Evolutionary conservation across 2,888 invertebrate species (phyloP).

Genomic region (Heliconius charithonia): DNA sequence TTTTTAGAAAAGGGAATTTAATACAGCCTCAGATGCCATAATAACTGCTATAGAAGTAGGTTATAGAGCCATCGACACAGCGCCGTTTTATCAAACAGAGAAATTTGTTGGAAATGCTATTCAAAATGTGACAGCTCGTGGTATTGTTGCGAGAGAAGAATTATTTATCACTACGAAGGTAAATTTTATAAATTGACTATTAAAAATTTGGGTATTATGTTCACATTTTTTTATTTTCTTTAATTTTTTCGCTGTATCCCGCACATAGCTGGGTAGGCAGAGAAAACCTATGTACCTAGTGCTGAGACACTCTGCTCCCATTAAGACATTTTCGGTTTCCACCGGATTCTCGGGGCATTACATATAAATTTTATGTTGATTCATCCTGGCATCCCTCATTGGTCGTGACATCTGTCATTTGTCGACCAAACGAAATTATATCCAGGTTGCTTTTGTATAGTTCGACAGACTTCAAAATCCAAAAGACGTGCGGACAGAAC

Average conservation of each 20-base stretch:
- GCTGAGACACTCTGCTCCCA: too few relatives aligned
- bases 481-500: conserved; percentile 49
- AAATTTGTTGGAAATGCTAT: conserved; percentile 80
- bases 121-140: conserved; percentile 72
- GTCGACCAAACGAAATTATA: too few relatives aligned
- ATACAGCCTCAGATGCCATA: conserved; percentile 44
- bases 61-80: conserved; percentile 69
- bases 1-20: neutral
- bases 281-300: too few relatives aligned
- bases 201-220: too few relatives aligned
- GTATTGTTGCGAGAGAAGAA: conserved; percentile 72
- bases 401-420: too few relatives aligned
- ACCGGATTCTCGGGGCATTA: too few relatives aligned
- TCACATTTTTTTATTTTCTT: too few relatives aligned
- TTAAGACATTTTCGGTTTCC: too few relatives aligned
- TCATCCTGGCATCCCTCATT: too few relatives aligned
- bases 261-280: too few relatives aligned
- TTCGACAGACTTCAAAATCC: neutral
- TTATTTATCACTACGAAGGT: conserved; percentile 71
- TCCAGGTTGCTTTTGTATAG: neutral
- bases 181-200: neutral
- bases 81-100: conserved; percentile 63
- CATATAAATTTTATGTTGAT: too few relatives aligned
- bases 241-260: too few relatives aligned
- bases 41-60: conserved; percentile 63